phyloP scores from a whole-genome alignment of 2,113 vertebrate species.

The Chamaea fasciata region DNA sequence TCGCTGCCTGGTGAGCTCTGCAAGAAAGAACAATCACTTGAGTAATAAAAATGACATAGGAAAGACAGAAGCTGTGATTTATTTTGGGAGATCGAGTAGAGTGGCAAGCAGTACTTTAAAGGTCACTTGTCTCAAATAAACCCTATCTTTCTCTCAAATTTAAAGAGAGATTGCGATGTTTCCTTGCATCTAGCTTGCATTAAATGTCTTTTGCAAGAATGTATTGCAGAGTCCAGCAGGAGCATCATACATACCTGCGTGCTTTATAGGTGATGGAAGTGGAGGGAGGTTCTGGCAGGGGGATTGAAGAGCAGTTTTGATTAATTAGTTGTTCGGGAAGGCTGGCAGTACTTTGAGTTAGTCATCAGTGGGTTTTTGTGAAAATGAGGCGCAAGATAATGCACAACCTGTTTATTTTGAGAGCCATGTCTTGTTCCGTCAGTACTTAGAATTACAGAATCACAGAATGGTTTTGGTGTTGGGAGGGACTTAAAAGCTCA shows the following conservation, averaged over 20 bases:
- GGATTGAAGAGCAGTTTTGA: background rate
- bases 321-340: background rate
- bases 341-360: background rate
- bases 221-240: background rate
- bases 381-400: background rate
- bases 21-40: background rate
- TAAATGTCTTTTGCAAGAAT: background rate
- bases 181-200: background rate
- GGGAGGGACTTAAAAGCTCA: background rate
- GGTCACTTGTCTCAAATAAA: slow-evolving; percentile 62
- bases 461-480: background rate
- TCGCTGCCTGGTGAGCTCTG: slow-evolving; percentile 7
- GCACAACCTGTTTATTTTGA: background rate
- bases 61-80: slow-evolving; percentile 51
- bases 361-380: background rate
- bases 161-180: background rate
- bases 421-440: background rate
- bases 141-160: slow-evolving; percentile 16
- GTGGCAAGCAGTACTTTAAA: slow-evolving; percentile 42
- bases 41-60: slow-evolving; percentile 38
- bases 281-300: background rate
- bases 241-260: accelerated
- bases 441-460: background rate
- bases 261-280: background rate
- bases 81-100: slow-evolving; percentile 21